A percentile compares a stretch with the other conserved stretches of the same genome.
Conservation (phyloP, 2,888 invertebrate genomes). For the Eupithecia subumbrata region DNA sequence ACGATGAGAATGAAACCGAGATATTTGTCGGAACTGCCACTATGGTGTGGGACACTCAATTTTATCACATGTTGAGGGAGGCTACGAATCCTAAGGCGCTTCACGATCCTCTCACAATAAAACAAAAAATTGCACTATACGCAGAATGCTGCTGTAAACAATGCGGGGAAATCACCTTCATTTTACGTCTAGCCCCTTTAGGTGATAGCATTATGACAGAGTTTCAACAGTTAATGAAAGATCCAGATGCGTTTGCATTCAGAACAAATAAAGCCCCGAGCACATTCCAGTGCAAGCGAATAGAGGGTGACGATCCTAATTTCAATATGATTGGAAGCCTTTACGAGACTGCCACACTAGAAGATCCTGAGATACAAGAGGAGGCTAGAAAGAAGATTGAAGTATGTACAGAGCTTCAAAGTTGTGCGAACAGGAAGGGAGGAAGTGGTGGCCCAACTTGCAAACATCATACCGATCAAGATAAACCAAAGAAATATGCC, state of each 20-base stretch:
- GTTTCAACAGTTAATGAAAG: slow-evolving; percentile 72
- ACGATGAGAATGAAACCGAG: slow-evolving; percentile 67
- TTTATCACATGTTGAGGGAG: slow-evolving; percentile 78
- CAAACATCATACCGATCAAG: slow-evolving; percentile 44
- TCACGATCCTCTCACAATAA: slow-evolving; percentile 67
- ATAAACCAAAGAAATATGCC: slow-evolving; percentile 59
- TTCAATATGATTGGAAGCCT: slow-evolving; percentile 75
- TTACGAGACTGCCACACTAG: slow-evolving; percentile 75
- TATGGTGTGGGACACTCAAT: slow-evolving; percentile 77
- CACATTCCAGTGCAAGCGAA: slow-evolving; percentile 71
- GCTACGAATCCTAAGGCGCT: slow-evolving; percentile 63
- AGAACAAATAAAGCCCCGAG: slow-evolving; percentile 76
- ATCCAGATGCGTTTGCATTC: slow-evolving; percentile 73
- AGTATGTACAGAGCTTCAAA: slow-evolving; percentile 73
- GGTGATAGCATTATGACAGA: slow-evolving; percentile 78
- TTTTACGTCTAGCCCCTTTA: slow-evolving; percentile 78
- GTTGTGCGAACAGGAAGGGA: slow-evolving; percentile 57
- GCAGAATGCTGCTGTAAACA: slow-evolving; percentile 69
- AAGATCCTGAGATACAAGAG: slow-evolving; percentile 67
- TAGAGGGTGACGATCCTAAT: slow-evolving; percentile 75
- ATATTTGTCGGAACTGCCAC: slow-evolving; percentile 74
- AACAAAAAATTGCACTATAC: slow-evolving; percentile 57
- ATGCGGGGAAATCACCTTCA: slow-evolving; percentile 75
- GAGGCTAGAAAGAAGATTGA: slow-evolving; percentile 66
- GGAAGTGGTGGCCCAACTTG: slow-evolving; percentile 50